Evolutionary conservation across 2,797 vertebrate genomes (phyloP), one percentile per base, ranked within the genome.

Genomic region (Poeciliopsis turneri): DNA sequence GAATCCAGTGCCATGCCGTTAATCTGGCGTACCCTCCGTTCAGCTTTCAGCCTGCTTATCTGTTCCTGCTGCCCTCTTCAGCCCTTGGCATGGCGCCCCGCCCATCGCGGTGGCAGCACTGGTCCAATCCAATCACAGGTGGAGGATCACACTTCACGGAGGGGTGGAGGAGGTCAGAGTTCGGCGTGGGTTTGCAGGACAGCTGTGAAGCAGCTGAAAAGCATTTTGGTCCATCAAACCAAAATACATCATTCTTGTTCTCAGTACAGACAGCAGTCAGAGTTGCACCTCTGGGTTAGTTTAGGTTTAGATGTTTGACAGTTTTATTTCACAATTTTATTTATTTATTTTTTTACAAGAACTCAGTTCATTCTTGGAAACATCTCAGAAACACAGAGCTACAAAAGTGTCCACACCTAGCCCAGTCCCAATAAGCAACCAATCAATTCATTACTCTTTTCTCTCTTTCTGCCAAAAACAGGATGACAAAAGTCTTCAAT

Each of bases 171-270:
- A 70, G 81, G 83, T 84, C 84, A 78, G 74, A 47, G 78, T n/a
- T 2, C 68, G 88, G 73, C 74, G 87, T 86, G 80, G 81, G 92
- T 92, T 90, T 90, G 79, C 86, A 82, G 83, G 82, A 85, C 85
- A 82, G 89, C 88, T 93, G 89, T 84, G 49, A 81, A 79, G 76
- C 75, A 66, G 71, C 49, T 72, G 45, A 64, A 66, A 25, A 49
- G 20, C 2, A 23, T 20, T 28, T 39, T n/a, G 8, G 28, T 20
- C 64, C 36, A 5, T 23, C 23, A 43, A 70, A 68, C 23, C 36
- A 5, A 41, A 25, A 51, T 66, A 30, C 9, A 11, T 45, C 51
- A 59, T 74, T 45, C n/a, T 2, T 28, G 49, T 55, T 61, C 33
- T 71, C 43, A 36, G 15, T 46, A 49, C 23, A 16, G 6, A 59